phyloP scores from a whole-genome alignment of 1,140 invertebrate species.

The Calliopsis andreniformis region DNA sequence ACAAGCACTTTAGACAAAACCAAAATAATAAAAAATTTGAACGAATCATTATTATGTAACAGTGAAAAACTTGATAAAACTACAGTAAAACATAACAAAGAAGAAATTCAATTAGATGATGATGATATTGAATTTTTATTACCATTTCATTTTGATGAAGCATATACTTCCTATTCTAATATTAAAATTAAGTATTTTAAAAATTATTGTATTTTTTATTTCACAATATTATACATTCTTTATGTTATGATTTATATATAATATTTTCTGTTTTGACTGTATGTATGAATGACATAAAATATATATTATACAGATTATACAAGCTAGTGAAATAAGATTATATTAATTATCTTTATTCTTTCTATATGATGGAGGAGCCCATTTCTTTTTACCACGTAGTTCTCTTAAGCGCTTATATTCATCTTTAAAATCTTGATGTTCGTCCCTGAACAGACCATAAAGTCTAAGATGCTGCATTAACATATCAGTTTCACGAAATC shows the following conservation, averaged over 20 bases:
- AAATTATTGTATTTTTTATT: not conserved
- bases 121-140: constrained; percentile 28
- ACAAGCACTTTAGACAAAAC: not conserved
- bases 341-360: constrained; percentile 21
- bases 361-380: constrained; percentile 33
- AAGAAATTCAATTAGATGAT: constrained; percentile 3
- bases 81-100: not conserved
- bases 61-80: not conserved
- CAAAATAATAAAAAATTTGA: not conserved
- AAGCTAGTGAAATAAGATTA: not conserved
- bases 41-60: constrained; percentile 8
- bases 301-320: constrained; percentile 14
- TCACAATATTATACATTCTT: not conserved
- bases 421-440: constrained; percentile 95
- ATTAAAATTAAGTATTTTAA: not conserved
- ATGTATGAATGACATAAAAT: not conserved
- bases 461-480: constrained; percentile 87
- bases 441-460: constrained; percentile 93
- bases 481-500: constrained; percentile 87
- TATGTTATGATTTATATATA: constrained; percentile 10
- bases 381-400: constrained; percentile 87
- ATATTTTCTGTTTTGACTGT: not conserved
- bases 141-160: constrained; percentile 26
- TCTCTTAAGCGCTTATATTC: constrained; percentile 90
- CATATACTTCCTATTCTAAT: constrained; percentile 5